Evolutionary conservation across 2,888 invertebrate genomes (phyloP), one percentile per base, ranked within the genome.

Genomic region (Eugnorisma glareosa): DNA sequence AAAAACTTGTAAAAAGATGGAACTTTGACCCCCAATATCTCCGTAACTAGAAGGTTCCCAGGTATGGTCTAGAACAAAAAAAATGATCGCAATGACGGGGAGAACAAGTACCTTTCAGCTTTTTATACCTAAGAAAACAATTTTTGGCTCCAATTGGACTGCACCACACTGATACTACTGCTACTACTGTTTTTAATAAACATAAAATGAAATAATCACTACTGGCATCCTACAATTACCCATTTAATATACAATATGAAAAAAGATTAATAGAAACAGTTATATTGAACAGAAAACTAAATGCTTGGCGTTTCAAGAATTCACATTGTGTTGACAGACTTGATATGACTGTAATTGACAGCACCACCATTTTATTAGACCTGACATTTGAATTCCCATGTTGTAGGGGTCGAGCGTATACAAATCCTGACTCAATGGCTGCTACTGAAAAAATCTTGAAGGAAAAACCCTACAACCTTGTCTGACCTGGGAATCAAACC

Each of bases 181-280:
- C n/a, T n/a, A n/a, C n/a, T n/a, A n/a, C n/a, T n/a, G 43, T 45
- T 76, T 45, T 59, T 35, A 76, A 59, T 59, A 43, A 57, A 35
- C 24, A 37, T 75, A 13, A 35, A 76, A 74, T 28, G 1, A 28
- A 48, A 45, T 28, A 1, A 8, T 13, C 13, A 54, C n/a, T 54
- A 31, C 18, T 15, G 40, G 7, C 15, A 28, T 28, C 28, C 11
- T 8, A 35, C 11, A 35, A 57, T 75, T 18, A 45, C 28, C 48
- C 21, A 31, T 51, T 67, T 31, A 54, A 73, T 81, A 24, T 81
- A 24, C 45, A 70, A 69, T 48, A 18, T 67, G 28, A 51, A 66
- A n/a, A 31, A 64, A 71, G 59, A 54, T 67, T 61, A 51, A 71
- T 72, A 4, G n/a, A 73, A 64, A 51, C 43, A 4, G 7, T 28